Base-by-base conservation (phyloP, 2,113 vertebrate genomes). In the Hystrix cristata region DNA sequence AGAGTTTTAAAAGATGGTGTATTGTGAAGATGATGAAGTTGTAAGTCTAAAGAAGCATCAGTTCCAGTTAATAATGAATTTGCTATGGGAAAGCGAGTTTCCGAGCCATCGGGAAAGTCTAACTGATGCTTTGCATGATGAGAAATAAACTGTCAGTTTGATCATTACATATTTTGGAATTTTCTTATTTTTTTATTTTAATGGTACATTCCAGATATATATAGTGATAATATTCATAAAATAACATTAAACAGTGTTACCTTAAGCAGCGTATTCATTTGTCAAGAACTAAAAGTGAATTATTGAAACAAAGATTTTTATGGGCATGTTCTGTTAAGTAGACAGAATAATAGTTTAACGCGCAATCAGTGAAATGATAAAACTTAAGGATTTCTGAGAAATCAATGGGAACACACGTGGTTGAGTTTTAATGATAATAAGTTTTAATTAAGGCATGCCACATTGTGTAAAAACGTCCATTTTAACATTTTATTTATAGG, bases 251-350 rank as follows among this genome's bases (percentile, higher is more conserved):
- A 72, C 38, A 67, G 7, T 34, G 31, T 53, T 90, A 87, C 27
- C 14, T 4, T 80, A 59, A 87, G 62, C 64, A 74, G 7, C 1
- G 64, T 19, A 51, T 27, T 86, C 19, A 90, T 31, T 93, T 88
- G 90, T 86, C 3, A 71, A 79, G 6, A 76, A 57, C 7, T 31
- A 85, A 90, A 84, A 94, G 46, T 31, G 1, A 84, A 92, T 34
- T 62, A 79, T 51, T 86, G 86, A 74, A 93, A 84, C 6, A 51
- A 89, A 92, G 21, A 86, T 72, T 87, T 95, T 90, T 29, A 62
- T 81, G 27, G 7, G 4, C 0, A 48, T 87, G 11, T 19, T 72
- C 38, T 65, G 25, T 46, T 60, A 71, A 79, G 8, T 43, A 81
- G 76, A 9, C 8, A 80, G 46, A 82, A 88, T 1, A 76, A 78